Conservation (phyloP, 35 echinoderm and acorn worm genomes). For the Chiridota heheva region DNA sequence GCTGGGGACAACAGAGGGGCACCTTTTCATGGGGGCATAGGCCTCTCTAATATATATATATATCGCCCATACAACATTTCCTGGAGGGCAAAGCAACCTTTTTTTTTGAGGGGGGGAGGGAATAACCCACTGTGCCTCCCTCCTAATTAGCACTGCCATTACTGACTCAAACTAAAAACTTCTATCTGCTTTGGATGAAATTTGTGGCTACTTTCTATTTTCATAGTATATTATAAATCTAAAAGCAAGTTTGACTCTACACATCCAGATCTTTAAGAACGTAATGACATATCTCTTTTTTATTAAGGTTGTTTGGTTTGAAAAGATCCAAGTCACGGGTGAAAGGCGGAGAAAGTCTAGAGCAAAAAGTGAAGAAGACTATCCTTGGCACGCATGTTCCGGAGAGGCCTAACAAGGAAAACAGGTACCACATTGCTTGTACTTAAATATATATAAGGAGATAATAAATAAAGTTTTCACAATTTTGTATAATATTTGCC, state of each 20-base stretch:
- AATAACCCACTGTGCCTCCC: too few species aligned
- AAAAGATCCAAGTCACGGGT: background rate
- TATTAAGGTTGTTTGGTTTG: slow-evolving; percentile 9
- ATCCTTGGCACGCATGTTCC: slow-evolving; percentile 29
- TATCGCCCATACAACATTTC: background rate
- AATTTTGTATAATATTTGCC: slow-evolving; percentile 15
- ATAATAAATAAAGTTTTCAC: too few species aligned
- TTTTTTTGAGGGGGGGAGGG: background rate
- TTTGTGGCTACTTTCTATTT: background rate
- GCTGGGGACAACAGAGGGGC: background rate
- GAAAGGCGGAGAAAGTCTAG: slow-evolving; percentile 26
- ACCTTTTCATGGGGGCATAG: background rate
- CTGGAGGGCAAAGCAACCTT: background rate
- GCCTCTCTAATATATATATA: background rate
- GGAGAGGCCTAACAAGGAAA: too few species aligned
- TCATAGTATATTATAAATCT: background rate
- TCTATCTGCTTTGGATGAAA: background rate
- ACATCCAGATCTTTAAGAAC: background rate
- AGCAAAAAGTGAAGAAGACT: slow-evolving; percentile 62
- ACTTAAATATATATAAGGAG: too few species aligned
- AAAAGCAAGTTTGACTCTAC: background rate
- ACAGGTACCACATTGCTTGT: too few species aligned
- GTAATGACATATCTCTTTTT: background rate
- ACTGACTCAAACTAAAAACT: background rate
- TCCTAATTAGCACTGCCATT: too few species aligned